Conservation (phyloP, 2,797 vertebrate species). For the Enteromius treurensis region DNA sequence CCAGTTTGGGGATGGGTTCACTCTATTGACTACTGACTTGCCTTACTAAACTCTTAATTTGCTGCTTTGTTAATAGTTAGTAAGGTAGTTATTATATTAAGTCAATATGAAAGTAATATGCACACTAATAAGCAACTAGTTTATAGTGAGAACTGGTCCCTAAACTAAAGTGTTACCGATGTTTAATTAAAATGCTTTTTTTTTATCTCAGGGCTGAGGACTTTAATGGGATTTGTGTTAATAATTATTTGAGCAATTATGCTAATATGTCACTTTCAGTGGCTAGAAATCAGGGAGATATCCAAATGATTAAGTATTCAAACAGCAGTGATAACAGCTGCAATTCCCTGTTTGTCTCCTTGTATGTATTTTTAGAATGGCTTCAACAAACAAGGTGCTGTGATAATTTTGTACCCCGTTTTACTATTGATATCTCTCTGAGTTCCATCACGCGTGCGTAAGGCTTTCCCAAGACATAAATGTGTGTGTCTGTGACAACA, state of each 20-base stretch:
- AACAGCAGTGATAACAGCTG: not conserved
- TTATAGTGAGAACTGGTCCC: not conserved
- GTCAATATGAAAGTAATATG: not conserved
- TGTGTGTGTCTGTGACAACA: conserved; percentile 55
- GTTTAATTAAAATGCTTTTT: not conserved
- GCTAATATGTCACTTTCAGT: not conserved
- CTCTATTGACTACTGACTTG: not conserved
- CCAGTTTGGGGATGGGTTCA: not conserved
- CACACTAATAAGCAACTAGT: not conserved
- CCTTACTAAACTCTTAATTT: not conserved
- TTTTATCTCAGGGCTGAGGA: not conserved
- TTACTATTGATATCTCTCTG: conserved; percentile 45
- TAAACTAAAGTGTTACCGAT: not conserved
- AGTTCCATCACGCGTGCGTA: not conserved
- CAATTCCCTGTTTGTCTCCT: not conserved
- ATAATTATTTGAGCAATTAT: conserved; percentile 3
- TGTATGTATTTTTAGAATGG: not conserved
- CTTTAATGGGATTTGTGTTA: not conserved
- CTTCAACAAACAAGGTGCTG: not conserved
- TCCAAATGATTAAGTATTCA: not conserved
- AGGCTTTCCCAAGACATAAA: not conserved
- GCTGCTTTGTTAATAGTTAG: not conserved
- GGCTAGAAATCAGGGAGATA: not conserved
- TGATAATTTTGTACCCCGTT: conserved; percentile 8
- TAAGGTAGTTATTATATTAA: not conserved